phyloP scores from a whole-genome alignment of 2,888 invertebrate genomes.

The Gibbula magus region DNA sequence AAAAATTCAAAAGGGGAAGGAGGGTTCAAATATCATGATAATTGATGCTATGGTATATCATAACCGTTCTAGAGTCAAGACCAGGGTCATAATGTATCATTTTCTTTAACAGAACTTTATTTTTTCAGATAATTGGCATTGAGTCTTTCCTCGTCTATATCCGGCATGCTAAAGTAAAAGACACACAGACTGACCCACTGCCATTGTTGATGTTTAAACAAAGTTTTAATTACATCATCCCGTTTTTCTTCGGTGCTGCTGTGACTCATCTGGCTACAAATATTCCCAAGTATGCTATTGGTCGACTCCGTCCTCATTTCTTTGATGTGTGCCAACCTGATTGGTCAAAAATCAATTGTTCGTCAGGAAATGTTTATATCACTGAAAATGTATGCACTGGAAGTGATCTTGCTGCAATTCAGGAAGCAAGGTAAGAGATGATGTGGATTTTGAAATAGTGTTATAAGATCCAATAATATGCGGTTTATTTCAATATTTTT shows the following conservation, averaged over 20 bases:
- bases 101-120: no score
- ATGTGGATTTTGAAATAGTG: no score
- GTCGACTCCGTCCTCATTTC: constrained; percentile 95
- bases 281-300: constrained; percentile 93
- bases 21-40: no score
- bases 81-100: no score
- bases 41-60: no score
- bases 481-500: no score
- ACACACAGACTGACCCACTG: background rate
- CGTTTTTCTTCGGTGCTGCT: constrained; percentile 90
- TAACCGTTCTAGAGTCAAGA: no score
- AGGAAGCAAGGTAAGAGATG: constrained; percentile 63
- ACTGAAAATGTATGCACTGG: constrained; percentile 58
- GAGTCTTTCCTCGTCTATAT: background rate
- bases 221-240: constrained; percentile 14
- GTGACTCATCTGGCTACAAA: constrained; percentile 92
- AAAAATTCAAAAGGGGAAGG: no score
- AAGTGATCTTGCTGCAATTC: constrained; percentile 43
- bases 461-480: no score
- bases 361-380: constrained; percentile 46
- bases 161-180: background rate
- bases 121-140: constrained; percentile 3
- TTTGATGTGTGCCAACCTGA: constrained; percentile 88
- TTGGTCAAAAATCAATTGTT: constrained; percentile 49
- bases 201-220: background rate